phyloP scores from a whole-genome alignment of 2,113 vertebrate genomes.

The Corvus cornix region DNA sequence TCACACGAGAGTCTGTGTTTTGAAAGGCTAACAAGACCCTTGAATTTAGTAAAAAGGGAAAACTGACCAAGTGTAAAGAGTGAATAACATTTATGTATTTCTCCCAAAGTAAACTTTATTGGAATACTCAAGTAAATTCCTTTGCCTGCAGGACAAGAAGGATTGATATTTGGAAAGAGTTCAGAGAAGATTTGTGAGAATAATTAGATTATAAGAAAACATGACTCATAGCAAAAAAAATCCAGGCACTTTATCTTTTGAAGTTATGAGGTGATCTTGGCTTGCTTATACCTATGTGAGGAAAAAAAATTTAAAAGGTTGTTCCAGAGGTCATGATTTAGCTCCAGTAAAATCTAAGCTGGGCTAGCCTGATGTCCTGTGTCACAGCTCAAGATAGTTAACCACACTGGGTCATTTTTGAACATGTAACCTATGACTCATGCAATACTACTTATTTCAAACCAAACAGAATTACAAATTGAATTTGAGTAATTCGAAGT shows the following conservation, averaged over 20 bases:
- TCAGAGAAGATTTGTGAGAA: background rate
- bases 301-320: background rate
- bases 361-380: background rate
- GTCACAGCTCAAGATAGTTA: background rate
- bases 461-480: background rate
- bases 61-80: background rate
- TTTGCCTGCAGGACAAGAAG: background rate
- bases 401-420: background rate
- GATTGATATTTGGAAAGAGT: background rate
- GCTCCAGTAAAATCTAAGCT: background rate
- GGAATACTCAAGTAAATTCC: background rate
- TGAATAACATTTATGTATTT: background rate
- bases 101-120: background rate
- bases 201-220: background rate
- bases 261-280: background rate
- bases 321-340: background rate
- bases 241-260: background rate
- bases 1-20: background rate
- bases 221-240: background rate
- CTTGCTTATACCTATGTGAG: background rate
- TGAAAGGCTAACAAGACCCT: background rate
- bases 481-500: background rate
- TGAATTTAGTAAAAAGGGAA: background rate
- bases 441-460: background rate
- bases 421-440: background rate